Evolutionary conservation across 1,140 invertebrate species (phyloP).

Genomic region (Bombus pyrosoma): DNA sequence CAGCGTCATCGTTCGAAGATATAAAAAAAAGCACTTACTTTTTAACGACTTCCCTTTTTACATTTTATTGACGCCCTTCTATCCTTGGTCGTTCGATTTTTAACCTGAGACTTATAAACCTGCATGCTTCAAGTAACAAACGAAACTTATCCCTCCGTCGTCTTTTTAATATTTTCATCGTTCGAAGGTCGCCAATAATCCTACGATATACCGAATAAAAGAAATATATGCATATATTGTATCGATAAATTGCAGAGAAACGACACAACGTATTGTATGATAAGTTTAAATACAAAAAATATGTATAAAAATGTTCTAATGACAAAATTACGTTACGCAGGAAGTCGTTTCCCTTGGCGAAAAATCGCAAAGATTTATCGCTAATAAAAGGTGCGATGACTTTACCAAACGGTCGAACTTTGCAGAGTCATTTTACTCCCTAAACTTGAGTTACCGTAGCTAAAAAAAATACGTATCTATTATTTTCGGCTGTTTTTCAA

Average conservation of each 20-base stretch:
- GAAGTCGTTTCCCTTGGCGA: conserved; percentile 10
- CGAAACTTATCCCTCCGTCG: neutral
- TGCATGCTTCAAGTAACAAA: no score
- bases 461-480: no score
- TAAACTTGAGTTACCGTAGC: no score
- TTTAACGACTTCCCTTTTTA: conserved; percentile 30
- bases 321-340: conserved; percentile 38
- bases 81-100: neutral
- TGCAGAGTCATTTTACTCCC: no score
- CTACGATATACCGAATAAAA: neutral
- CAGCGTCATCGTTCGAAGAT: conserved; percentile 6
- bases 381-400: conserved; percentile 54
- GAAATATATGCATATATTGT: neutral
- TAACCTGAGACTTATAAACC: neutral
- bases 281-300: neutral
- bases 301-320: neutral
- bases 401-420: neutral
- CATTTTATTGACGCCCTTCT: conserved; percentile 30
- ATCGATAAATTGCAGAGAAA: neutral
- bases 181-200: neutral
- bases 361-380: conserved; percentile 56
- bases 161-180: neutral
- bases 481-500: no score
- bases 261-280: neutral
- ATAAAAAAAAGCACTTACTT: conserved; percentile 39